Evolutionary conservation across 2,797 vertebrate species (phyloP).

Genomic region (Malurus leucopterus): DNA sequence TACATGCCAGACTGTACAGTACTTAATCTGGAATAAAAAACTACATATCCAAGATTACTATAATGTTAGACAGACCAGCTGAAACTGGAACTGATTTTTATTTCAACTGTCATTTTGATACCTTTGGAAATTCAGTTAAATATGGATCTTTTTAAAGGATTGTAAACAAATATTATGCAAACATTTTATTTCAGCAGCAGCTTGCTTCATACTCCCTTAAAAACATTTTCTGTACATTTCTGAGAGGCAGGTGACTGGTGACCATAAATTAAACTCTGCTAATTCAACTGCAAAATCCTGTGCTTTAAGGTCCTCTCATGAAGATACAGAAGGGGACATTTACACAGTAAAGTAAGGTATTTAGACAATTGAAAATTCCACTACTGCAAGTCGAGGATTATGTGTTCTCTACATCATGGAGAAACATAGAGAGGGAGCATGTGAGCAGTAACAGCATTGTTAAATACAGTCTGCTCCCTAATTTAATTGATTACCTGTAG

Average conservation of each 20-base stretch:
- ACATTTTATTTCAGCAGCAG: not conserved
- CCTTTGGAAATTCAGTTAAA: not conserved
- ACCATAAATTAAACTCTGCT: not conserved
- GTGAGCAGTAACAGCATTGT: fast-evolving
- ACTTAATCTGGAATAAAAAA: not conserved
- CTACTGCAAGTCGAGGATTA: not conserved
- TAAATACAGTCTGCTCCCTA: not conserved
- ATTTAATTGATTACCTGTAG: not conserved
- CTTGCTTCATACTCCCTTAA: not conserved
- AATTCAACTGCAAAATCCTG: not conserved
- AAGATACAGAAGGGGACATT: not conserved
- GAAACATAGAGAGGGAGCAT: not conserved
- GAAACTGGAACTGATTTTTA: not conserved
- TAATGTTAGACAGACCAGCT: not conserved
- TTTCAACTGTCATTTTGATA: not conserved
- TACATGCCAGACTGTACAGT: not conserved
- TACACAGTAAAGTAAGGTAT: not conserved
- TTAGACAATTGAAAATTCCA: not conserved
- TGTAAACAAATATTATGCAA: not conserved
- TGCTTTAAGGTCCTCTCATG: not conserved
- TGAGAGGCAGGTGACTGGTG: not conserved
- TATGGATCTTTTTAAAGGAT: not conserved
- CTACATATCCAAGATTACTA: not conserved
- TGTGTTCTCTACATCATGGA: not conserved
- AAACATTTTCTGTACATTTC: not conserved